Evolutionary conservation across 1,140 invertebrate species (phyloP), one percentile per base, ranked within the genome.

Genomic region (Uloborus diversus): DNA sequence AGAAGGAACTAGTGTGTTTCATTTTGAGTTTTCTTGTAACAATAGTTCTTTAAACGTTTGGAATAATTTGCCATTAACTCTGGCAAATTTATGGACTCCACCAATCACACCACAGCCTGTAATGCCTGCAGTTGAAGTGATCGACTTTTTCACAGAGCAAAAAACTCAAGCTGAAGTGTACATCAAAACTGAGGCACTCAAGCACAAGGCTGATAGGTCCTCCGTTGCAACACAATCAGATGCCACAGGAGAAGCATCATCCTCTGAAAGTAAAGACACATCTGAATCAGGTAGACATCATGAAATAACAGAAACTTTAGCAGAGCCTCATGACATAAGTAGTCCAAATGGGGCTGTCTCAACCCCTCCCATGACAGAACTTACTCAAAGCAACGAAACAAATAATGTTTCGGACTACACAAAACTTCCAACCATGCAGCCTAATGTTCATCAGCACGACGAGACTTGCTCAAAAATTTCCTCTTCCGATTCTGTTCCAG

Each of bases 41-140:
- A 94, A 94, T 0, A 95, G 93, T 84, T 85, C 96, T 7, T 86
- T 98, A 0, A 98, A 99, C 87, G 90, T 90, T 47, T 99, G 96
- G 96, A 92, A 92, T 0, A 91, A 91, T 80, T 91, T 91, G n/a
- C 93, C 96, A 2, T 85, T 98, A 4, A 88, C 93, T 82, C 87
- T 97, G 73, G 92, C 95, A 23, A 95, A 95, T 17, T 88, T 96
- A 33, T 95, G 93, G 92, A 91, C 92, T 14, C 92, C 92, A 9
- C 92, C 92, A 9, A 89, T 81, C 0, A 86, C 92, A 90, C 86
- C 89, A 89, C 27, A 92, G 90, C 84, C 93, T 91, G 51, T 87
- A 11, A 82, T 84, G 20, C 83, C 86, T 33, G 87, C 85, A 5
- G 82, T 85, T 17, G 93, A 94, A 87, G 90, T 94, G 11, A 82